Evolutionary conservation across 1,140 invertebrate genomes (phyloP), one percentile per base, ranked within the genome.

Genomic region (Planococcus citri): DNA sequence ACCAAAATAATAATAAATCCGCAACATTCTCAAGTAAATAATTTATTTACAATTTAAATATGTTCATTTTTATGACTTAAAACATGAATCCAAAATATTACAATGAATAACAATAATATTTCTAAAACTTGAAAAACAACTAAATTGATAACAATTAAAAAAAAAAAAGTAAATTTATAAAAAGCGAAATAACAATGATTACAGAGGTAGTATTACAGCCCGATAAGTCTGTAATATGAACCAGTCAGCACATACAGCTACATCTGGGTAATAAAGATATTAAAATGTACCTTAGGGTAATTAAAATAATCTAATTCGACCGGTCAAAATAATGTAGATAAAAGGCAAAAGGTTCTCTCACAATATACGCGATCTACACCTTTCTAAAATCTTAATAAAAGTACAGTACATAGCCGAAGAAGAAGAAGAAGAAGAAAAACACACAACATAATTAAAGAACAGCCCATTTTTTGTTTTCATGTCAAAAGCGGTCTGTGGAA

Each of bases 141-240:
- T 51, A 51, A 51, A 51, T n/a, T 14, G 41, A 51, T 51, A 51
- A 51, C 41, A 51, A 51, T 51, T 51, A 51, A 51, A 51, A 51
- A 51, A n/a, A 51, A 51, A 51, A 51, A 51, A 17, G 10, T 51
- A 51, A 51, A 20, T 51, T 51, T 51, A 51, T 51, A 51, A 51
- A 51, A 51, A 51, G 41, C 41, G 41, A 51, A 51, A 51, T 51
- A 51, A 51, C 41, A 51, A 51, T 51, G 41, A 51, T 51, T 51
- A 51, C 41, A 51, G 41, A 51, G 41, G 41, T 51, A 51, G 6
- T 51, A 51, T 51, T 51, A 51, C 41, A 51, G 41, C 41, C 41
- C n/a, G n/a, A 51, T 51, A 17, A 51, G 41, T 51, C 41, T 51
- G 41, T 51, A 51, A 51, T 51, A 51, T 51, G 41, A 51, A 51